Conservation (phyloP, 2,888 invertebrate species). For the Lepetodrilus schrolli region DNA sequence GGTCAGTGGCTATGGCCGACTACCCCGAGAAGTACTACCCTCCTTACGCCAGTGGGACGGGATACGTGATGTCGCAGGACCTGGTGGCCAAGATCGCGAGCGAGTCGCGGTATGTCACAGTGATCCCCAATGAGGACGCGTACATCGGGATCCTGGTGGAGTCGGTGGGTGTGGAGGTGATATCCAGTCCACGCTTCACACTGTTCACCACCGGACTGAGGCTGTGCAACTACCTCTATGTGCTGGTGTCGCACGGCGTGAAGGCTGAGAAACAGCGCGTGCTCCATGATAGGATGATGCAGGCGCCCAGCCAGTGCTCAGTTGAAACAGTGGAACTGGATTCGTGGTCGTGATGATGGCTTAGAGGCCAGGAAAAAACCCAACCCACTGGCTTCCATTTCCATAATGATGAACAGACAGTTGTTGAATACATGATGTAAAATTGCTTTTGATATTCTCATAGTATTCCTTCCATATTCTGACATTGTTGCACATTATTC, state of each 20-base stretch:
- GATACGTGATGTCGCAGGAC: slow-evolving; percentile 70
- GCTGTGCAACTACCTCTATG: slow-evolving; percentile 70
- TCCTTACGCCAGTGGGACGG: slow-evolving; percentile 71
- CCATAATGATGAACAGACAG: too few relatives aligned
- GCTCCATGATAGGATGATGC: slow-evolving; percentile 51
- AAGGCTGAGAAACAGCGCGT: slow-evolving; percentile 53
- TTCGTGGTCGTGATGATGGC: slow-evolving; percentile 17
- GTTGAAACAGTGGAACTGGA: neutral
- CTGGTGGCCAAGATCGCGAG: slow-evolving; percentile 57
- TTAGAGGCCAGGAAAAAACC: too few relatives aligned
- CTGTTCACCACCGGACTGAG: slow-evolving; percentile 62
- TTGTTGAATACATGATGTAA: too few relatives aligned
- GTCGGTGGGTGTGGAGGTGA: slow-evolving; percentile 57
- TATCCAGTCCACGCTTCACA: slow-evolving; percentile 67
- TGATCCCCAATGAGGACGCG: slow-evolving; percentile 74
- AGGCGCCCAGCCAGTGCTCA: slow-evolving; percentile 48
- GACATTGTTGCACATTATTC: too few relatives aligned
- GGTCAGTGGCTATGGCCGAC: slow-evolving; percentile 65
- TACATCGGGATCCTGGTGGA: slow-evolving; percentile 70
- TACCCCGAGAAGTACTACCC: slow-evolving; percentile 64
- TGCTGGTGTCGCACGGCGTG: slow-evolving; percentile 70
- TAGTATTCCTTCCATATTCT: too few relatives aligned
- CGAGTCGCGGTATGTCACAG: slow-evolving; percentile 51
- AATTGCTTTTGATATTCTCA: too few relatives aligned
- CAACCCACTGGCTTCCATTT: too few relatives aligned